phyloP scores from a whole-genome alignment of 2,797 vertebrate genomes.

The Streptopelia turtur region DNA sequence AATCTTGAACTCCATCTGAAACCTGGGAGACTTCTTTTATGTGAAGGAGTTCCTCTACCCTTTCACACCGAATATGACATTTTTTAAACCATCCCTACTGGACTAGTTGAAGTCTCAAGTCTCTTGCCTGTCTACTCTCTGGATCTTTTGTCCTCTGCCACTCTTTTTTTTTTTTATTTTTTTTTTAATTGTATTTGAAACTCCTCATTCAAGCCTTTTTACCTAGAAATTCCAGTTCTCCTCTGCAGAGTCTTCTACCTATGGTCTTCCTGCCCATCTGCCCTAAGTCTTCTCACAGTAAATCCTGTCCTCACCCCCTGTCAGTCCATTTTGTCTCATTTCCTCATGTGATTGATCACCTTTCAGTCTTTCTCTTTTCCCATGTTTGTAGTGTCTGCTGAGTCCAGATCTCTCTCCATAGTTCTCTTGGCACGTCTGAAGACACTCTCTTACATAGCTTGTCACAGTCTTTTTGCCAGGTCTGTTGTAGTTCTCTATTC shows the following conservation, averaged over 20 bases:
- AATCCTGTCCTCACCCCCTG: background rate
- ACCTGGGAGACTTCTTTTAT: background rate
- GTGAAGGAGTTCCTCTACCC: background rate
- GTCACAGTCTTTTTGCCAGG: background rate
- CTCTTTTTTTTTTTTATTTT: background rate
- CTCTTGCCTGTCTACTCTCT: background rate
- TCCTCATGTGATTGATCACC: background rate
- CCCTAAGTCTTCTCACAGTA: background rate
- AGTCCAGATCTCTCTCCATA: background rate
- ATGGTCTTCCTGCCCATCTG: background rate
- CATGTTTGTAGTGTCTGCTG: background rate
- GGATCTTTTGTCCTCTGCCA: fast-evolving
- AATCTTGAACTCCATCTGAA: background rate
- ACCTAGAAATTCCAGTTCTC: background rate
- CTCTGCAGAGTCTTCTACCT: background rate
- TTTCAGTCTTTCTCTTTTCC: background rate
- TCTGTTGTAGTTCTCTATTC: background rate
- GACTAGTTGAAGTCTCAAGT: background rate
- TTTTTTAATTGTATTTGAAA: background rate
- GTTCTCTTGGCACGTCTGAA: background rate
- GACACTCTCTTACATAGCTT: background rate
- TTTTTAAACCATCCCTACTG: background rate
- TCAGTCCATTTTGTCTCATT: background rate
- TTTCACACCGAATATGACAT: background rate
- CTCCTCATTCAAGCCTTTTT: background rate